Percentiles rank a stretch among this genome's conserved stretches.
Conservation (phyloP, 2,797 vertebrate genomes). For the Scolopax rusticola region DNA sequence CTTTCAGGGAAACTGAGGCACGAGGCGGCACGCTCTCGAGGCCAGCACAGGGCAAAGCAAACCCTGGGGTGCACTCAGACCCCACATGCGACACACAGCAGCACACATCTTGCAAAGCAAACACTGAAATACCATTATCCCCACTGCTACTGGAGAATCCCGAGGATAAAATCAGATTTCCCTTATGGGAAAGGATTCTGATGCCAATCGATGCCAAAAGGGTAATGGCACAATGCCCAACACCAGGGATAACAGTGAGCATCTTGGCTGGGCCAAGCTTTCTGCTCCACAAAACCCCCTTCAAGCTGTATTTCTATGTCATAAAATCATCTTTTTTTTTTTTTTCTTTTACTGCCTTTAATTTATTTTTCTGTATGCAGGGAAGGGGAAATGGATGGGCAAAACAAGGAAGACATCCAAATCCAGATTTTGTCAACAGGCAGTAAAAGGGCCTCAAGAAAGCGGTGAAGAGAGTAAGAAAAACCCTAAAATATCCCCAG, state of each 20-base stretch:
- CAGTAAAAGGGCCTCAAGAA: neutral
- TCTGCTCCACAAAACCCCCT: neutral
- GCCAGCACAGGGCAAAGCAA: fast-evolving
- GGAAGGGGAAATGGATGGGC: neutral
- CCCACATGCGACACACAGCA: fast-evolving
- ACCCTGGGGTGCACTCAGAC: fast-evolving
- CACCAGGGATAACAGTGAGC: neutral
- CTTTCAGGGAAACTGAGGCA: neutral
- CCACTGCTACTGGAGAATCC: neutral
- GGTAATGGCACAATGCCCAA: fast-evolving
- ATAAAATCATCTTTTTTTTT: neutral
- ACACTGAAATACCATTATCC: neutral
- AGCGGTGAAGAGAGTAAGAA: neutral
- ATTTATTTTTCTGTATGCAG: neutral
- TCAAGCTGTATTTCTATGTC: neutral
- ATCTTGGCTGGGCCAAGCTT: neutral
- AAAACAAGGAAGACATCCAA: neutral
- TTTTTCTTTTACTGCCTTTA: neutral
- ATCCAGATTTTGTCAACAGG: neutral
- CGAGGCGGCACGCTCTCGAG: fast-evolving
- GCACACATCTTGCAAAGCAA: neutral
- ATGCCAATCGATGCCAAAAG: neutral
- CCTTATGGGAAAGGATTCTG: neutral
- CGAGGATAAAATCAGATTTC: neutral
- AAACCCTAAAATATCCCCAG: neutral